Percentiles rank a stretch among this genome's conserved stretches.
Evolutionary conservation across 2,113 vertebrate species (phyloP).

Genomic region (Lampris incognitus): DNA sequence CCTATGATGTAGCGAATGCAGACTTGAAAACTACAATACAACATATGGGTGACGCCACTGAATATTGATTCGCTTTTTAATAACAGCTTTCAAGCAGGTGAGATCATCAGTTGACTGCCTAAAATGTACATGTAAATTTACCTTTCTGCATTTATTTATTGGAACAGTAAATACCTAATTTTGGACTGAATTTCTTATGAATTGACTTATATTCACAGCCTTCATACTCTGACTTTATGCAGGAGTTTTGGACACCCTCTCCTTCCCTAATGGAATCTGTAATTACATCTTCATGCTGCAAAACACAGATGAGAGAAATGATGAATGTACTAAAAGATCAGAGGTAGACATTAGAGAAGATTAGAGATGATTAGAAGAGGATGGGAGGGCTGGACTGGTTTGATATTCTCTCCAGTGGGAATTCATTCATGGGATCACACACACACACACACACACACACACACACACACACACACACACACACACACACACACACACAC

Average conservation of each 20-base stretch:
- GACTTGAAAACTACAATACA: too few relatives aligned
- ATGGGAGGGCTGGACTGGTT: neutral
- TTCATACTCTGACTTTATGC: neutral
- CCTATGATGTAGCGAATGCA: too few relatives aligned
- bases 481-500: too few relatives aligned
- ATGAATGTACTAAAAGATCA: slow-evolving; percentile 4
- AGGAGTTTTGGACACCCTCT: neutral
- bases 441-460: neutral
- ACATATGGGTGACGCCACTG: too few relatives aligned
- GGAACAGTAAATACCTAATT: neutral
- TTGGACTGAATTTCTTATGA: neutral
- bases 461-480: too few relatives aligned
- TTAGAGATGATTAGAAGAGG: slow-evolving; percentile 6
- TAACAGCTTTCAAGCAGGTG: too few relatives aligned
- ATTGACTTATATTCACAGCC: too few relatives aligned
- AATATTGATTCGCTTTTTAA: too few relatives aligned
- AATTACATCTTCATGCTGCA: slow-evolving; percentile 21
- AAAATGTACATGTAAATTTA: too few relatives aligned
- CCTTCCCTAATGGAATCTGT: neutral
- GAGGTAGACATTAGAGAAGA: slow-evolving; percentile 22
- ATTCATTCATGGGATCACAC: neutral
- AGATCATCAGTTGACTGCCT: too few relatives aligned
- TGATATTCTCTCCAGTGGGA: neutral
- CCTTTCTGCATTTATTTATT: too few relatives aligned
- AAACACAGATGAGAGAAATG: slow-evolving; percentile 23